phyloP scores from a whole-genome alignment of 2,888 invertebrate genomes.

The Melitaea athalia region DNA sequence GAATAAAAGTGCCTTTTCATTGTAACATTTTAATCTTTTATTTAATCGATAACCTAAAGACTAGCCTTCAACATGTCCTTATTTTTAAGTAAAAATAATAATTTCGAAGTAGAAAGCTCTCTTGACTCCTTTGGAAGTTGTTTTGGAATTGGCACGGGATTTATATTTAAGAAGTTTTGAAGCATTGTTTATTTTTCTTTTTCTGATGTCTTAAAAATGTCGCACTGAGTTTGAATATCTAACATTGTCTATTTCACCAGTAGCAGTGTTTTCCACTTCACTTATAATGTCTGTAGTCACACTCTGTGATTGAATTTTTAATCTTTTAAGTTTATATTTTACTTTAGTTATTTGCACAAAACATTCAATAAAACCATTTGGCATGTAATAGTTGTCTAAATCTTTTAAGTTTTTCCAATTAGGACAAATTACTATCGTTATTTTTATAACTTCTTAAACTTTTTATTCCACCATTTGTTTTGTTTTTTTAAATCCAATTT shows the following conservation, averaged over 20 bases:
- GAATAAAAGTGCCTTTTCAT: too few species aligned
- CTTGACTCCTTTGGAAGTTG: slow-evolving; percentile 66
- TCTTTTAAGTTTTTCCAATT: slow-evolving; percentile 49
- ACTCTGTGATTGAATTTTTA: neutral
- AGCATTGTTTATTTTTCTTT: slow-evolving; percentile 27
- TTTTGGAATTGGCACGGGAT: slow-evolving; percentile 71
- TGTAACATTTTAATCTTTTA: too few species aligned
- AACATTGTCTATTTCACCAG: neutral
- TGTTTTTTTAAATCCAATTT: slow-evolving; percentile 53
- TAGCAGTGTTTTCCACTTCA: neutral
- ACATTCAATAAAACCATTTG: slow-evolving; percentile 30
- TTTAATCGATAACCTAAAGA: too few species aligned
- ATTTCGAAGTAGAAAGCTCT: slow-evolving; percentile 43
- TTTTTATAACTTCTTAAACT: slow-evolving; percentile 47
- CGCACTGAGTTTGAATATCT: neutral
- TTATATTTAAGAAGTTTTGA: slow-evolving; percentile 55
- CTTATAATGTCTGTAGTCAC: neutral
- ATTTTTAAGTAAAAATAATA: neutral
- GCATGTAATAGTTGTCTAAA: slow-evolving; percentile 14
- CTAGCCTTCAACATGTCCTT: neutral
- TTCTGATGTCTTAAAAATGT: slow-evolving; percentile 1
- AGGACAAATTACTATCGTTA: slow-evolving; percentile 41
- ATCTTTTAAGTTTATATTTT: slow-evolving; percentile 10
- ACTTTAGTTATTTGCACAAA: too few species aligned
- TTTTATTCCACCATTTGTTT: slow-evolving; percentile 49